Conservation (phyloP, 2,888 invertebrate genomes). For the Strigamia transsilvanica region DNA sequence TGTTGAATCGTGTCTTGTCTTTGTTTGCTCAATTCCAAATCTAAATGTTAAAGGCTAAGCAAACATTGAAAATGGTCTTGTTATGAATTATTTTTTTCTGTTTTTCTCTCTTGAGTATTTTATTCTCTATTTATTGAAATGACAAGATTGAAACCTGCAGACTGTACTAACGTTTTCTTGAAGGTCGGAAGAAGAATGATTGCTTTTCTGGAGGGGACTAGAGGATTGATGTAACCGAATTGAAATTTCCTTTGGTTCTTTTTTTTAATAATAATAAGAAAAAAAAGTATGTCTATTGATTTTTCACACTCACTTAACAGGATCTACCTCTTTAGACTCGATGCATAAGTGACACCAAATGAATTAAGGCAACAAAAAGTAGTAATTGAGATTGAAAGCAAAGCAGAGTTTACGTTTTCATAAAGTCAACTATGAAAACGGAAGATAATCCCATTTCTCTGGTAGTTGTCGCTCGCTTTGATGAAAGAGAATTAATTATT, state of each 20-base stretch:
- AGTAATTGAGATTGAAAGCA: constrained; percentile 40
- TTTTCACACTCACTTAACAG: constrained; percentile 31
- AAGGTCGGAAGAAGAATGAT: constrained; percentile 43
- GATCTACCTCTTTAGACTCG: constrained; percentile 5
- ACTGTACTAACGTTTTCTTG: constrained; percentile 44
- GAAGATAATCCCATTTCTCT: neutral
- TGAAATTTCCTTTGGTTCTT: constrained; percentile 38
- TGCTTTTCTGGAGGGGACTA: constrained; percentile 43
- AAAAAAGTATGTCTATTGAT: constrained; percentile 38
- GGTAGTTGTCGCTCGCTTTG: neutral
- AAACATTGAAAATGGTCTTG: constrained; percentile 15
- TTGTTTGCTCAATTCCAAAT: neutral
- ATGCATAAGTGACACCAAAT: constrained; percentile 41
- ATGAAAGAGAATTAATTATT: too few species aligned
- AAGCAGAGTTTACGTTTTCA: neutral
- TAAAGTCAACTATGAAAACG: neutral
- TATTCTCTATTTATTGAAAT: constrained; percentile 45
- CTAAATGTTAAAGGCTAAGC: neutral
- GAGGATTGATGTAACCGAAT: constrained; percentile 46
- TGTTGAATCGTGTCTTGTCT: neutral
- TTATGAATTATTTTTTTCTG: constrained; percentile 19
- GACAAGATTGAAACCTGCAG: constrained; percentile 47
- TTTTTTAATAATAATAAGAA: constrained; percentile 28
- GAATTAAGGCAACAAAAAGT: constrained; percentile 13
- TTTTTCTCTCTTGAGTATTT: constrained; percentile 13